Conservation (phyloP, 92 coral and sea anemone species). For the Epizoanthus ramosus region DNA sequence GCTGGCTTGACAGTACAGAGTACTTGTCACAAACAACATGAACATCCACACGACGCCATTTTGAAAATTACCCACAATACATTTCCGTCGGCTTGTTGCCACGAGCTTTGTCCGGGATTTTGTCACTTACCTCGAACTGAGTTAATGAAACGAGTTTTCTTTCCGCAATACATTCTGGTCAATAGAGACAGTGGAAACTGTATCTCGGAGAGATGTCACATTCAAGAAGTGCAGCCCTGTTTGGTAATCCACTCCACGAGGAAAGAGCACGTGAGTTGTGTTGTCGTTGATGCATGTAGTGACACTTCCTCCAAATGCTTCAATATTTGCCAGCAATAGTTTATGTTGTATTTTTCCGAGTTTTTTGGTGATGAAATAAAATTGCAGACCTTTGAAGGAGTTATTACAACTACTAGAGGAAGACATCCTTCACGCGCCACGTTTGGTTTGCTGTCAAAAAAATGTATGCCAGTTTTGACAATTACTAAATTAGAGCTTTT, state of each 20-base stretch:
- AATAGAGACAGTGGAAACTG: conserved; percentile 27
- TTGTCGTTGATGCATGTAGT: not conserved
- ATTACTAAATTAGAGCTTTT: too few species aligned
- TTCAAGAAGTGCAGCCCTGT: conserved; percentile 27
- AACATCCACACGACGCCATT: too few species aligned
- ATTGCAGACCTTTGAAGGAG: not conserved
- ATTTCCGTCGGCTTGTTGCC: too few species aligned
- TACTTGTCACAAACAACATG: too few species aligned
- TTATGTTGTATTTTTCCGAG: not conserved
- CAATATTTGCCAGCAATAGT: not conserved
- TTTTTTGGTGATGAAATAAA: not conserved
- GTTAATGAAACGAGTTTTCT: conserved; percentile 27
- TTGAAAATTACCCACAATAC: too few species aligned
- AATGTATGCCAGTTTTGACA: too few species aligned
- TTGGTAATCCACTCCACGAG: conserved; percentile 31
- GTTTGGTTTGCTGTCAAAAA: too few species aligned
- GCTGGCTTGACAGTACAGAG: too few species aligned
- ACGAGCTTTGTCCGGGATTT: too few species aligned
- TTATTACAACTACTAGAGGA: too few species aligned
- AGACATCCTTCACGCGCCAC: too few species aligned
- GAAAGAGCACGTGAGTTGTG: conserved; percentile 33
- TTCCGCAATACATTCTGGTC: conserved; percentile 42
- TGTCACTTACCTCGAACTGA: conserved; percentile 25
- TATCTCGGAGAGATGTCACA: conserved; percentile 26
- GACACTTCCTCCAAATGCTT: not conserved